Evolutionary conservation across 2,888 invertebrate genomes (phyloP), one percentile per base, ranked within the genome.

Genomic region (Tipula confusa): DNA sequence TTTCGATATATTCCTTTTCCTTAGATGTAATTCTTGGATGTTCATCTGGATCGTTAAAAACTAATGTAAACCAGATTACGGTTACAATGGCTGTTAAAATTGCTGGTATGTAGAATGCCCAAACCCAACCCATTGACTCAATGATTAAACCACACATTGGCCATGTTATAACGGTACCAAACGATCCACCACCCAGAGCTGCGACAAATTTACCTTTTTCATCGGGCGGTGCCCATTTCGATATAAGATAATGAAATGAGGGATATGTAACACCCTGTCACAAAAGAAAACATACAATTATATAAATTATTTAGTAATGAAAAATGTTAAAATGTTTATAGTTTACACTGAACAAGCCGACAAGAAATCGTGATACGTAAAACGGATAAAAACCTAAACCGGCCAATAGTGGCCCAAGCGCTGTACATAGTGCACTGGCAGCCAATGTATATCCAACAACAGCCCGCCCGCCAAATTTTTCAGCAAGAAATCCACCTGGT

Each of bases 121-220:
- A 92, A 29, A 91, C 91, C 94, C 94, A 95, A 84, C 93, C 93
- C 29, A 91, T 89, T 13, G 88, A 88, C 83, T 93, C 92, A 84
- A 94, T 92, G 0, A 94, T 90, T 0, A 91, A 88, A 2, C 94
- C 94, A 36, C 93, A 91, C 1, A 94, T 87, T 0, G 93, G 93
- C 92, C 93, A 94, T 0, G 94, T 93, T 1, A 94, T 89, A 1
- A 94, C 93, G 0, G 94, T 94, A 1, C 93, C 94, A 83, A 95
- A 90, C 0, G 94, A 94, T 4, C 94, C 94, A 11, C 94, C 94
- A 91, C 94, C 92, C 86, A 94, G 90, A 0, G 94, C 92, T 86
- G 93, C 93, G 0, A 94, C 91, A 87, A 95, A 94, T 87, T 94
- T 93, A 7, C 94, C 93, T 87, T 93, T 94, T 87, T 95, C 94